These are phyloP conservation scores for Monomorium pharaonis DNA, from an alignment of 1,140 invertebrate genomes.

Conservation along the genomic window DNA sequence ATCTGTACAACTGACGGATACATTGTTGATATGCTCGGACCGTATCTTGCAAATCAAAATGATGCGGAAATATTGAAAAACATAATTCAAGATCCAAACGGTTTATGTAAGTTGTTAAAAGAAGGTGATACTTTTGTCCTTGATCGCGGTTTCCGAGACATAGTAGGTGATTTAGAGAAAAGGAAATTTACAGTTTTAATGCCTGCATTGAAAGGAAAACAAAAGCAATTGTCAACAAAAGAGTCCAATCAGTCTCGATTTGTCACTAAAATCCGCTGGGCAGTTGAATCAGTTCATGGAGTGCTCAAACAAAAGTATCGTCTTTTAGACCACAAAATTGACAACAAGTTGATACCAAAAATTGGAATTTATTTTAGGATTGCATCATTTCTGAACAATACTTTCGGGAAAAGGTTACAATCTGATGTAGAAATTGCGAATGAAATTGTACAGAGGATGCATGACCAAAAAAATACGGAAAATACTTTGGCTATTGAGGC, in stretches of 20 bases:
- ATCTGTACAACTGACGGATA: no score
- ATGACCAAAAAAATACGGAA: background rate
- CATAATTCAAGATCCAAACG: no score
- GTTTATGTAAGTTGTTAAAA: conserved; percentile 4
- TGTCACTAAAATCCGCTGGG: background rate
- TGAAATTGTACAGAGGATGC: conserved; percentile 5
- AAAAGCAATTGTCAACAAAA: background rate
- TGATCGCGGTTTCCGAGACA: conserved; percentile 69
- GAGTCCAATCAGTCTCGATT: background rate
- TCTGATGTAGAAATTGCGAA: background rate
- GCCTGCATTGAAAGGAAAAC: background rate
- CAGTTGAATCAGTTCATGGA: no score
- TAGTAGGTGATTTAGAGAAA: conserved; percentile 41
- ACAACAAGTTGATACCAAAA: background rate
- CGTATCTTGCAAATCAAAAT: no score
- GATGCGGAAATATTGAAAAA: no score
- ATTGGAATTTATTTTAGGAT: background rate
- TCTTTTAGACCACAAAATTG: background rate
- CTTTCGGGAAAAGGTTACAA: no score
- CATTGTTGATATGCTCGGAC: no score
- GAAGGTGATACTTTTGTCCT: conserved; percentile 42
- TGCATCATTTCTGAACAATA: background rate
- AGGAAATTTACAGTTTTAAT: background rate
- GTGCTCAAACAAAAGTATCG: background rate
- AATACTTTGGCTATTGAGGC: no score